Evolutionary conservation across 2,888 invertebrate species (phyloP), one percentile per base, ranked within the genome.

Genomic region (Parelbella ahira): DNA sequence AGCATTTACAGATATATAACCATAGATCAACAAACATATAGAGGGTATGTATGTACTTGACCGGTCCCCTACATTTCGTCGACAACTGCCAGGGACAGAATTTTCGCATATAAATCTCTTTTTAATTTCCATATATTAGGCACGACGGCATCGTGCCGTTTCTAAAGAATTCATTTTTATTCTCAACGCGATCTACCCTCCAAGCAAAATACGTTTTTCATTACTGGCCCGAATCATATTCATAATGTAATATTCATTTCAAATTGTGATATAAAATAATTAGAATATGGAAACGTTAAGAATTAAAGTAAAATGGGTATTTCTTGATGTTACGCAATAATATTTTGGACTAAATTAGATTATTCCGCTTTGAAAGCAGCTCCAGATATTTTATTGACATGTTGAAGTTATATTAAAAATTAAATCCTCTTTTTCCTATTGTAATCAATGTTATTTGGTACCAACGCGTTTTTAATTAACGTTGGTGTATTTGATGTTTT

Each of bases 101-200:
- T 13, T 24, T 19, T 20, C 20, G 27, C 27, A 33, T 41, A 33
- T 20, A 41, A 41, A 41, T 41, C 41, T 33, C 33, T 33, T 41
- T 41, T 41, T 41, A 41, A 41, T 41, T 41, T 41, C 41, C 41
- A 41, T 41, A 41, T 27, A 41, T 41, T 41, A 41, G 27, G 15
- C 12, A 24, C 18, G 25, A 12, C 29, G 18, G 7, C 27, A 15
- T 33, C 27, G 25, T 13, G 21, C 20, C 25, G 6, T 27, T 33
- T 33, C 13, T 32, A 41, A 41, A 41, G 33, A 41, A 33, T 25
- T 33, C 33, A 41, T 41, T 33, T 41, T 33, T 33, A 41, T 41
- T 33, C 33, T 20, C 27, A 20, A 33, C 41, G 41, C 33, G 6
- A 21, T 33, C 27, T 33, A 4, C 7, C 32, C 24, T 32, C 25